Conservation (phyloP, 2,113 vertebrate species). For the Arothron firmamentum region DNA sequence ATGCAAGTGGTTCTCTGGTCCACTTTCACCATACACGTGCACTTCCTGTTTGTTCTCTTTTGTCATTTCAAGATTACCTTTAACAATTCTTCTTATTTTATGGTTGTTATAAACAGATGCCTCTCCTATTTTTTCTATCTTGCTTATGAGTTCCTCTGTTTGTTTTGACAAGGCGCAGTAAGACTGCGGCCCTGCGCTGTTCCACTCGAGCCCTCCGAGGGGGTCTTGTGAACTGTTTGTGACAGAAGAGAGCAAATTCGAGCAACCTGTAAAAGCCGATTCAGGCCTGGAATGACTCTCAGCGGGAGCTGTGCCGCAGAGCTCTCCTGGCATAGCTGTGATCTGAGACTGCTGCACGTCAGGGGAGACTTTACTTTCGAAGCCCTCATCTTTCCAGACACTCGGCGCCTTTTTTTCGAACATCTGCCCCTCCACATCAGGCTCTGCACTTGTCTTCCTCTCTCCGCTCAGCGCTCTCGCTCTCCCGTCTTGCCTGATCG, state of each 20-base stretch:
- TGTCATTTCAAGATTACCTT: slow-evolving; percentile 7
- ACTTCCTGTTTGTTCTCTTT: slow-evolving; percentile 13
- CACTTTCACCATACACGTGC: slow-evolving; percentile 9
- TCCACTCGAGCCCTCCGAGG: slow-evolving; percentile 33
- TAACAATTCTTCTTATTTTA: slow-evolving; percentile 19
- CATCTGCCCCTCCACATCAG: slow-evolving; percentile 12
- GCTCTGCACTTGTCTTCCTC: slow-evolving; percentile 25
- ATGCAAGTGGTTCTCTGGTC: slow-evolving; percentile 15
- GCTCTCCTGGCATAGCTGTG: background rate
- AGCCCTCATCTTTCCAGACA: slow-evolving; percentile 23
- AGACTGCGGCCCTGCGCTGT: slow-evolving; percentile 17
- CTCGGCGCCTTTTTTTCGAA: slow-evolving; percentile 11
- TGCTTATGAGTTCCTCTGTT: slow-evolving; percentile 54
- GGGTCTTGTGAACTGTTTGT: slow-evolving; percentile 19
- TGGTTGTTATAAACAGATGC: slow-evolving; percentile 33
- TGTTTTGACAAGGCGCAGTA: slow-evolving; percentile 44
- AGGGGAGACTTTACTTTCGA: slow-evolving; percentile 2
- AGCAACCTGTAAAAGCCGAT: slow-evolving; percentile 45
- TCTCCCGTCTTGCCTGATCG: slow-evolving; percentile 58
- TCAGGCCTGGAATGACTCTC: slow-evolving; percentile 28
- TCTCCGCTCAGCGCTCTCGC: slow-evolving; percentile 18
- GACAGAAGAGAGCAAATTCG: slow-evolving; percentile 34
- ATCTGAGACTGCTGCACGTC: slow-evolving; percentile 13
- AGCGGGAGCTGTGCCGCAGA: background rate
- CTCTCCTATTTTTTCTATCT: slow-evolving; percentile 51